Evolutionary conservation across 2,888 invertebrate genomes (phyloP).

Genomic region (Thera britannica): DNA sequence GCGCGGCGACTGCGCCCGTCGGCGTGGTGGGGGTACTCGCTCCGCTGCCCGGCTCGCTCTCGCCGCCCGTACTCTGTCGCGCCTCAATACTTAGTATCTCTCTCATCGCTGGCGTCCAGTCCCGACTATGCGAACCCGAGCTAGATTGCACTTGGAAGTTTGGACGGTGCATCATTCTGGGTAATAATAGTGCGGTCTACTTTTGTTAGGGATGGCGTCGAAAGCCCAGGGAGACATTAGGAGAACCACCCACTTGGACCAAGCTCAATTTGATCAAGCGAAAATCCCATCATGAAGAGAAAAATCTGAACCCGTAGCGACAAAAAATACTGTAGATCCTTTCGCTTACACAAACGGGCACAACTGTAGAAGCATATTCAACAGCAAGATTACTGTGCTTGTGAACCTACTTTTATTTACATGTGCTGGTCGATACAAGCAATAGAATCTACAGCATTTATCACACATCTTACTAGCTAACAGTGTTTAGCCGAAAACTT

Average conservation of each 20-base stretch:
- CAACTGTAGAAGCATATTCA: constrained; percentile 32
- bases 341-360: constrained; percentile 49
- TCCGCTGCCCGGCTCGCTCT: constrained; percentile 45
- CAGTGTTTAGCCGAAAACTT: constrained; percentile 9
- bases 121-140: constrained; percentile 1
- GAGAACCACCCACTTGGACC: constrained; percentile 17
- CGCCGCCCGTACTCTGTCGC: constrained; percentile 70
- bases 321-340: constrained; percentile 59
- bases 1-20: constrained; percentile 50
- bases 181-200: constrained; percentile 10
- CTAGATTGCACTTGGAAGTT: constrained; percentile 5
- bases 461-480: constrained; percentile 35
- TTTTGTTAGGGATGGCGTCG: constrained; percentile 18
- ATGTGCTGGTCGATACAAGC: constrained; percentile 59
- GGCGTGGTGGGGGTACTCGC: constrained; percentile 63
- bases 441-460: constrained; percentile 68
- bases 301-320: constrained; percentile 24
- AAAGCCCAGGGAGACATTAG: constrained; percentile 14
- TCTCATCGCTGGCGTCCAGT: not conserved
- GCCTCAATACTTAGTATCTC: constrained; percentile 63
- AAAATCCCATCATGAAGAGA: constrained; percentile 25
- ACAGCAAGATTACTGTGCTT: constrained; percentile 40
- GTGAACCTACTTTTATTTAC: constrained; percentile 53
- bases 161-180: constrained; percentile 12
- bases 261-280: constrained; percentile 34